Conservation (phyloP, 1,140 invertebrate genomes). For the Mizuhopecten yessoensis region DNA sequence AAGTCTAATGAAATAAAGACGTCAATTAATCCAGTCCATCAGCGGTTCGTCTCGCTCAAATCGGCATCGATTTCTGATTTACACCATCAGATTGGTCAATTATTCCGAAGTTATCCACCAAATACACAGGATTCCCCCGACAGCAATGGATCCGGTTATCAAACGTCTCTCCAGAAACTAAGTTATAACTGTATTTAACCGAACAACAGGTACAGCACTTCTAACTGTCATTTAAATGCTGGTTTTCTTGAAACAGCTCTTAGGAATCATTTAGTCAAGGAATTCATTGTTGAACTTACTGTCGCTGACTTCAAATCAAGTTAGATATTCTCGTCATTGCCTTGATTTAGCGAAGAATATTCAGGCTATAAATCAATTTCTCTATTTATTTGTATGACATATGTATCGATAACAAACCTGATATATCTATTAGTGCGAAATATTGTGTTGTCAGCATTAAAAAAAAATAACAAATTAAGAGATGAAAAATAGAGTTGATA, state of each 20-base stretch:
- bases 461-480: too few species aligned
- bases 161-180: too few species aligned
- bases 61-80: conserved; percentile 33
- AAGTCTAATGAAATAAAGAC: conserved; percentile 18
- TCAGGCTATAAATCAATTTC: neutral
- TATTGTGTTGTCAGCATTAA: too few species aligned
- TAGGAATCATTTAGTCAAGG: neutral
- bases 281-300: neutral
- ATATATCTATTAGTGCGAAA: neutral
- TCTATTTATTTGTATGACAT: neutral
- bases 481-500: too few species aligned
- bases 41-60: conserved; percentile 24
- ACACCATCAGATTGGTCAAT: conserved; percentile 2
- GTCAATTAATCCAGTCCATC: conserved; percentile 12
- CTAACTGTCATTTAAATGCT: neutral
- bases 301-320: neutral
- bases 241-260: neutral
- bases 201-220: neutral
- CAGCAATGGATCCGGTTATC: neutral
- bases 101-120: conserved; percentile 21
- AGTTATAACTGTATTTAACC: neutral
- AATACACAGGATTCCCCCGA: neutral
- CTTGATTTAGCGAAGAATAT: neutral
- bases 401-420: neutral
- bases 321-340: too few species aligned